Base-by-base conservation (phyloP, 2,888 invertebrate species). In the Pristionchus exspectatus region DNA sequence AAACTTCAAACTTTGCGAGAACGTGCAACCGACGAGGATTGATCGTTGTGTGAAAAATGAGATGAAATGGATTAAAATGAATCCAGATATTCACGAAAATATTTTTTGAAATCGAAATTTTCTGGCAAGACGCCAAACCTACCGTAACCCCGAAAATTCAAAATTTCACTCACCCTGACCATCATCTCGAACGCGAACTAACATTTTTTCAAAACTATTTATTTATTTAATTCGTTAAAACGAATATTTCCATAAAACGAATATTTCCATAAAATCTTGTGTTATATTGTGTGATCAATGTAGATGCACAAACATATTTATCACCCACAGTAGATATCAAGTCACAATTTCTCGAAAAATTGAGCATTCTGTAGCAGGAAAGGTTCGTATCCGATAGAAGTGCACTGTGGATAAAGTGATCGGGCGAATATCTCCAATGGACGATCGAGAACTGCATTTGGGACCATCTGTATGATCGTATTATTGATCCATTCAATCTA, bases 351-450 rank as follows among this genome's bases (percentile, higher is more conserved):
- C 69, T 69, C 69, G 87, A 92, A 93, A 90, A 91, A 92, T 21
- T 77, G 85, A 30, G 87, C 84, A 56, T 93, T 91, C 90, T 95
- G 95, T 33, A 95, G 91, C 24, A 94, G 90, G 30, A 98, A 95
- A 16, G 97, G 98, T 96, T 98, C 98, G 94, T 97, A 96, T 0
- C 98, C 98, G 95, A 97, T 96, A 94, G 97, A 97, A 0, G 97
- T 97, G 95, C 97, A 98, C 50, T 96, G 96, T 0, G 98, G 97
- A 87, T 97, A 96, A 38, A 98, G 96, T 95, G 98, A 98, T 92
- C 99, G 96, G 0, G 98, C 98, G 96, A 98, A 99, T 89, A 99
- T 95, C 96, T 99, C 99, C 92, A 98, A 95, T 93, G 97, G 90
- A 24, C 87, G 97, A 91, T 96, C 96, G 7, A 56, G 30, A 2